Base-by-base conservation (phyloP, 2,797 vertebrate species). In the Coccyzus lansbergi region DNA sequence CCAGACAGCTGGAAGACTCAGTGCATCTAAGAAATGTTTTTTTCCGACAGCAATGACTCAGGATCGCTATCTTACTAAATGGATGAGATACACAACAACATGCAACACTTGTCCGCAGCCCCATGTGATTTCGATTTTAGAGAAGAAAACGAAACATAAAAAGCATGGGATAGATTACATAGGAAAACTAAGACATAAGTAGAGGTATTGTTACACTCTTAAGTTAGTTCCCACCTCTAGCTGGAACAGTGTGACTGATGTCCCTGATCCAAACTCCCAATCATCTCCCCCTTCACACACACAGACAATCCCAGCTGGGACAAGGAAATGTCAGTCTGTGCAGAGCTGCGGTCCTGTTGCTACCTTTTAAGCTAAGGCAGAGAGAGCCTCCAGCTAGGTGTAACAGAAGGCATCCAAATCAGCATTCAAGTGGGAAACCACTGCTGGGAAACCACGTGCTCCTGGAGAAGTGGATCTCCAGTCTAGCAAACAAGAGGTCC, bases 41-140 rank as follows among this genome's bases (percentile, higher is more conserved):
- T 71, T 29, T 55, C 86, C 33, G 28, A 76, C 63, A 92, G 58
- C 85, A 79, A 10, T 94, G 93, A 91, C 88, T 92, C 77, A 86
- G 93, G 77, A 69, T 59, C 86, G 71, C 48, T 62, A 48, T 62
- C 70, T 55, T 29, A 58, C 62, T 62, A 6, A 24, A 51, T 19
- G 62, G 55, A 24, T 4, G 4, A 44, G n/a, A 62, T 20, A 52
- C 34, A 81, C 62, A 78, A 33, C 34, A 36, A 24, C 48, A 42
- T 0, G 2, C 49, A 46, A 70, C 60, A 20, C 64, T 46, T 62
- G 58, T 60, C 92, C 55, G 49, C 72, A 83, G 65, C 58, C 59
- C 74, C 20, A 8, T 12, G n/a, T 11, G 34, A 68, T 42, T 64
- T 62, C 65, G 83, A 33, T 48, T 78, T 74, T 17, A 64, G 90